Evolutionary conservation across 1,140 invertebrate species (phyloP).

Genomic region (Halyomorpha halys): DNA sequence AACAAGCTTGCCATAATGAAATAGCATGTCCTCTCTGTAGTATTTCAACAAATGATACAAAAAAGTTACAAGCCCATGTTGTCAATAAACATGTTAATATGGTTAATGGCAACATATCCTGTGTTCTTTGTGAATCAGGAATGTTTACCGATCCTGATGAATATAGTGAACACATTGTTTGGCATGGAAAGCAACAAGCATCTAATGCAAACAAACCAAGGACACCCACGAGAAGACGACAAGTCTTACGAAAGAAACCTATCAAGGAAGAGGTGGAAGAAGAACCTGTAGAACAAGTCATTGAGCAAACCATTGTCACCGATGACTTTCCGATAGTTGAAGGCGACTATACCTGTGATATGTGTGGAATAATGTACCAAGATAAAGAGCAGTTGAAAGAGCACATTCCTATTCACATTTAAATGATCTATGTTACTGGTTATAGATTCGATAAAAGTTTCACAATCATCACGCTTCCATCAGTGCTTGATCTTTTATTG

Average conservation of each 20-base stretch:
- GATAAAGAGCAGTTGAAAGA: constrained; percentile 26
- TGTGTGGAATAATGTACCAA: constrained; percentile 23
- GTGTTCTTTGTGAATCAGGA: constrained; percentile 27
- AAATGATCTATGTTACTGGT: constrained; percentile 6
- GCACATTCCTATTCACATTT: constrained; percentile 25
- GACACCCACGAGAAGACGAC: constrained; percentile 3
- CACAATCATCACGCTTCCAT: constrained; percentile 4
- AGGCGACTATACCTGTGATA: constrained; percentile 21
- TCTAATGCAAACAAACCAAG: constrained; percentile 5
- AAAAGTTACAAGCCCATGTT: constrained; percentile 25
- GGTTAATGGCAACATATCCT: constrained; percentile 8
- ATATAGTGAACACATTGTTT: constrained; percentile 27
- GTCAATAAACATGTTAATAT: constrained; percentile 22
- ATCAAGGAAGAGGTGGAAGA: constrained; percentile 1
- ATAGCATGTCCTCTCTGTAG: constrained; percentile 27
- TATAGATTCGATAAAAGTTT: too few relatives aligned
- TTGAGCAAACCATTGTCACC: constrained; percentile 24
- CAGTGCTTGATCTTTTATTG: too few relatives aligned
- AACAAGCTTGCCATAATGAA: constrained; percentile 26
- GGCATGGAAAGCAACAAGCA: constrained; percentile 28
- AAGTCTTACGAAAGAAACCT: background rate
- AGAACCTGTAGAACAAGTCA: constrained; percentile 20
- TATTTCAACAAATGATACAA: constrained; percentile 15
- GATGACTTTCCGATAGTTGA: constrained; percentile 26
- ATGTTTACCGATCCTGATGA: constrained; percentile 26